Evolutionary conservation across 2,113 vertebrate genomes (phyloP), one percentile per base, ranked within the genome.

Genomic region (Gorilla gorilla): DNA sequence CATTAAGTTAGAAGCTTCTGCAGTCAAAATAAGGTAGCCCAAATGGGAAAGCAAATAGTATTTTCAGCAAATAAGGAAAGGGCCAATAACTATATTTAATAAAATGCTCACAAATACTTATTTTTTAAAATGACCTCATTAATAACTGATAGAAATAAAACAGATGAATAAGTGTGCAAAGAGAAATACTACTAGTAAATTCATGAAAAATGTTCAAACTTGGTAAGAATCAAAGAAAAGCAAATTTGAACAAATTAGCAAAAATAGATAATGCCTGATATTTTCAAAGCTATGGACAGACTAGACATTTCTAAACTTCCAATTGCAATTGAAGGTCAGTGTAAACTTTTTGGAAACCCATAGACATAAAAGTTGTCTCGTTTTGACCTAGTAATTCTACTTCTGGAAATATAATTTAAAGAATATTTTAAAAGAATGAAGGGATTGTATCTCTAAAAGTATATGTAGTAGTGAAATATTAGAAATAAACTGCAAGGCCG

Each of bases 361-460:
- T 11, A 81, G 17, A 82, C 3, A 70, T 55, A 17, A 80, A 82
- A 32, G 13, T 82, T 88, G 6, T 22, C 17, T 38, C 79, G 6
- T 80, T 97, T 97, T 89, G n/a, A 66, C 18, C 55, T 83, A 92
- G 30, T 66, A 92, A 92, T 80, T 83, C 32, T 32, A 73, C 43
- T 66, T 93, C 22, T 23, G 13, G 16, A 45, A 79, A 70, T 87
- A 83, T 23, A 89, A 43, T 72, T 83, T 57, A 70, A 96, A 96
- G 73, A 81, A 55, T 50, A 50, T 64, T 83, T 96, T 91, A 11
- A 50, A 64, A 88, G 16, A 89, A 89, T n/a, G 18, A 86, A 93
- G 3, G 17, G 32, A 59, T 6, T 81, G 1, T 59, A 89, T 68
- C 6, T 57, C 50, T 80, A 86, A 83, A 92, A 70, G n/a, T 32